Conservation (phyloP, 2,888 invertebrate genomes). For the Conops quadrifasciatus region DNA sequence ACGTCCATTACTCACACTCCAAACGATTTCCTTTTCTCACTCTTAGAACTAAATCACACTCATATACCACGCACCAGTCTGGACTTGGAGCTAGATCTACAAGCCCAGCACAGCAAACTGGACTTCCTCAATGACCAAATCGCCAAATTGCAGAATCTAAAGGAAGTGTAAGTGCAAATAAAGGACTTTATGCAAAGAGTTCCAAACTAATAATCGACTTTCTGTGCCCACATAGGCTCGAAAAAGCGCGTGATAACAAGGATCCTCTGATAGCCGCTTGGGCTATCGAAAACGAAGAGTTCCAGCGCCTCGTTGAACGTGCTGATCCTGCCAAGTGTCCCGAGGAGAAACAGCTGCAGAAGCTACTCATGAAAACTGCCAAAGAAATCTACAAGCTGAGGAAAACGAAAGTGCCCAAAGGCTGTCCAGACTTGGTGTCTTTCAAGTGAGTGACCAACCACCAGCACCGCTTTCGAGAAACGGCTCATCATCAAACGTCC, state of each 20-base stretch:
- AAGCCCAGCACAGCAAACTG: conserved; percentile 88
- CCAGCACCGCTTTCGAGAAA: conserved; percentile 25
- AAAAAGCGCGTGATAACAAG: conserved; percentile 83
- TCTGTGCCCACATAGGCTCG: too few species aligned
- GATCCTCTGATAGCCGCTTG: conserved; percentile 85
- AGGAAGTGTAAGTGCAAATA: conserved; percentile 68
- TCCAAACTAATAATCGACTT: neutral
- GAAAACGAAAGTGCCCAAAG: conserved; percentile 85
- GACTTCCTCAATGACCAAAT: conserved; percentile 87
- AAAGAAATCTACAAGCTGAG: conserved; percentile 91
- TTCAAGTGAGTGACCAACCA: conserved; percentile 79
- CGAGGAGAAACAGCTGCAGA: conserved; percentile 73
- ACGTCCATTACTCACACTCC: neutral
- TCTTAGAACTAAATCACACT: conserved; percentile 66
- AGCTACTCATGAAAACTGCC: conserved; percentile 86
- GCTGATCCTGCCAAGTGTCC: conserved; percentile 63
- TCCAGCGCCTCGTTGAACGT: conserved; percentile 74
- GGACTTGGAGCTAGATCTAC: conserved; percentile 89
- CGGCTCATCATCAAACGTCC: neutral
- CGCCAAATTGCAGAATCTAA: conserved; percentile 80
- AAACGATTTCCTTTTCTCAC: neutral
- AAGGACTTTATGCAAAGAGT: neutral
- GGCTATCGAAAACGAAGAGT: conserved; percentile 87
- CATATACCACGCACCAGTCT: conserved; percentile 84
- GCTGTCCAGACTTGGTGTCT: conserved; percentile 89